Evolutionary conservation across 2,113 vertebrate species (phyloP).

Genomic region (Baryphthengus martii): DNA sequence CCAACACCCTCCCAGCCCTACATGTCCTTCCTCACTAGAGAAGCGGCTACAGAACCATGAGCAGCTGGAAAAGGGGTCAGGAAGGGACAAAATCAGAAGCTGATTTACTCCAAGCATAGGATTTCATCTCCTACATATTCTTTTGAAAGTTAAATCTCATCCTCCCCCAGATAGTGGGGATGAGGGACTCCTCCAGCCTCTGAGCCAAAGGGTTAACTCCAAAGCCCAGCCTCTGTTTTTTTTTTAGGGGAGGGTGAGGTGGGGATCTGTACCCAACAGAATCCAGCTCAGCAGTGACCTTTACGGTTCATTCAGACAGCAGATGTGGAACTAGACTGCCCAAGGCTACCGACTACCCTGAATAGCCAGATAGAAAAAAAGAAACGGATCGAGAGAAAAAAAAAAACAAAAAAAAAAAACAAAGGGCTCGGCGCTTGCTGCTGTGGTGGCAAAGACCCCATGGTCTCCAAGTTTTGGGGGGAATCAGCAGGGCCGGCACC

Average conservation of each 20-base stretch:
- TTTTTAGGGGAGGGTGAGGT: background rate
- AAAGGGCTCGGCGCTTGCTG: background rate
- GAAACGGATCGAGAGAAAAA: background rate
- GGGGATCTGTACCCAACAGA: background rate
- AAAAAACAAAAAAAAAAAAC: too few species aligned
- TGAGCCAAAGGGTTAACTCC: background rate
- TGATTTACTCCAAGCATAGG: background rate
- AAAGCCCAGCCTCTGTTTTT: background rate
- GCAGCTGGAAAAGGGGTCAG: background rate
- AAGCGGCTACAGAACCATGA: background rate
- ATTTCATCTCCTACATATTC: background rate
- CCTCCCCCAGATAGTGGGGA: background rate
- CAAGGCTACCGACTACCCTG: background rate
- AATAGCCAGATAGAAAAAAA: background rate
- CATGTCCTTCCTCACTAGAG: background rate
- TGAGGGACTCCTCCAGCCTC: background rate
- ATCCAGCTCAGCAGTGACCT: background rate
- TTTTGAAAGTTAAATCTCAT: background rate
- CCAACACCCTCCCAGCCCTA: background rate
- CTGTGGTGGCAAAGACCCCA: fast-evolving
- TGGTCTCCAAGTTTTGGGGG: background rate
- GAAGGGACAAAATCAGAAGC: background rate
- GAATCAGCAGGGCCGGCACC: background rate
- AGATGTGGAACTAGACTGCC: conserved; percentile 4
- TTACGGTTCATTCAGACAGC: background rate